Evolutionary conservation across 2,888 invertebrate genomes (phyloP).

Genomic region (Chaetogeoica ovagalla): DNA sequence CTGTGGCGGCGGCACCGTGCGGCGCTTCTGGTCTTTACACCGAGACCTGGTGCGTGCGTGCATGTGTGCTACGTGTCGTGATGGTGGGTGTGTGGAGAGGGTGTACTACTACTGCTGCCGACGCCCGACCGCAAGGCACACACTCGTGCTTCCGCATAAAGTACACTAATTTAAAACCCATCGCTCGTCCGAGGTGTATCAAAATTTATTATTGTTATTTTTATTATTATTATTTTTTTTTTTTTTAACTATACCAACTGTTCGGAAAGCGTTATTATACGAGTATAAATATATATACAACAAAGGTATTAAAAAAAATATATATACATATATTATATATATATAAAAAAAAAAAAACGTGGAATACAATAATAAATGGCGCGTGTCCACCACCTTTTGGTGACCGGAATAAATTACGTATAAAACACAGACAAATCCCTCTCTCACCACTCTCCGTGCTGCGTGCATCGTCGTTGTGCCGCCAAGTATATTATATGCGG

Average conservation of each 20-base stretch:
- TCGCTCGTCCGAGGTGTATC: slow-evolving; percentile 47
- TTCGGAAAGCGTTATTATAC: background rate
- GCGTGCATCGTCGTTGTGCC: too few relatives aligned
- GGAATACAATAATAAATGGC: slow-evolving; percentile 44
- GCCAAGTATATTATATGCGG: background rate
- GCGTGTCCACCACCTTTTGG: slow-evolving; percentile 22
- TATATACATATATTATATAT: background rate
- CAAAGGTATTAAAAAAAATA: slow-evolving; percentile 7
- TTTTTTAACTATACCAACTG: slow-evolving; percentile 21
- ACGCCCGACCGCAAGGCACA: slow-evolving; percentile 27
- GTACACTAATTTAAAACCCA: slow-evolving; percentile 50
- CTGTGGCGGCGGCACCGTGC: background rate
- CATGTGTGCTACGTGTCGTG: background rate
- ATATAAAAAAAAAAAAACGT: slow-evolving; percentile 11
- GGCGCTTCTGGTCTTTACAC: slow-evolving; percentile 45
- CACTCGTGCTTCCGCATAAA: slow-evolving; percentile 50
- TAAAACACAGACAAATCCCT: slow-evolving; percentile 2
- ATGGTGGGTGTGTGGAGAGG: background rate
- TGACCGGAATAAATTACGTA: slow-evolving; percentile 35
- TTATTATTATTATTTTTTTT: slow-evolving; percentile 7
- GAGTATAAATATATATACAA: background rate
- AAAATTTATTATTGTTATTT: slow-evolving; percentile 39
- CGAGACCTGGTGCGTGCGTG: slow-evolving; percentile 4
- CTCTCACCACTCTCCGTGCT: background rate
- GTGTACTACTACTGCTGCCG: background rate